Evolutionary conservation across 2,113 vertebrate genomes (phyloP).

Genomic region (Fukomys damarensis): DNA sequence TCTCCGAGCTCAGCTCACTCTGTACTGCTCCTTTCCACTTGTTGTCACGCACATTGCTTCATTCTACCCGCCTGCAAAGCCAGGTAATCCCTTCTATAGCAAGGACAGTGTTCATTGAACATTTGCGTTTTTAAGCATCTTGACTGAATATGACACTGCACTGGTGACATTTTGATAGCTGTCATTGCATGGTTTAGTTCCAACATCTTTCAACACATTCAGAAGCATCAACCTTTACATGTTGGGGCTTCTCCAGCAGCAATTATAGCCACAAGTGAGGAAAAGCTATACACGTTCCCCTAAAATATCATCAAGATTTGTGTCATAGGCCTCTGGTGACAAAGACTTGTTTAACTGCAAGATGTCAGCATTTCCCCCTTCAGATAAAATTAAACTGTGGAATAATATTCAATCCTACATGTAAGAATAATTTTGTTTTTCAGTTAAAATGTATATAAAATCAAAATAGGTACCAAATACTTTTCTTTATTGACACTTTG

Average conservation of each 20-base stretch:
- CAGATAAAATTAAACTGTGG: constrained; percentile 72
- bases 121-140: constrained; percentile 73
- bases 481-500: constrained; percentile 8
- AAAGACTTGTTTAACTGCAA: constrained; percentile 70
- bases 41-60: background rate
- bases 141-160: constrained; percentile 70
- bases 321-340: constrained; percentile 73
- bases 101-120: constrained; percentile 21
- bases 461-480: constrained; percentile 27
- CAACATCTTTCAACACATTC: constrained; percentile 84
- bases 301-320: constrained; percentile 78
- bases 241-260: constrained; percentile 82
- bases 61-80: background rate
- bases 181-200: constrained; percentile 80
- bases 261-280: constrained; percentile 80
- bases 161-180: constrained; percentile 80
- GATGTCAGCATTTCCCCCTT: constrained; percentile 65
- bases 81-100: constrained; percentile 37
- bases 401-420: constrained; percentile 47
- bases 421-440: constrained; percentile 60
- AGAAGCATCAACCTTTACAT: constrained; percentile 83
- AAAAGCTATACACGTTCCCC: constrained; percentile 61
- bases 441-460: constrained; percentile 55
- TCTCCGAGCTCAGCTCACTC: accelerated
- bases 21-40: background rate